phyloP scores from a whole-genome alignment of 2,797 vertebrate species.

The Sebastes matsubarae region DNA sequence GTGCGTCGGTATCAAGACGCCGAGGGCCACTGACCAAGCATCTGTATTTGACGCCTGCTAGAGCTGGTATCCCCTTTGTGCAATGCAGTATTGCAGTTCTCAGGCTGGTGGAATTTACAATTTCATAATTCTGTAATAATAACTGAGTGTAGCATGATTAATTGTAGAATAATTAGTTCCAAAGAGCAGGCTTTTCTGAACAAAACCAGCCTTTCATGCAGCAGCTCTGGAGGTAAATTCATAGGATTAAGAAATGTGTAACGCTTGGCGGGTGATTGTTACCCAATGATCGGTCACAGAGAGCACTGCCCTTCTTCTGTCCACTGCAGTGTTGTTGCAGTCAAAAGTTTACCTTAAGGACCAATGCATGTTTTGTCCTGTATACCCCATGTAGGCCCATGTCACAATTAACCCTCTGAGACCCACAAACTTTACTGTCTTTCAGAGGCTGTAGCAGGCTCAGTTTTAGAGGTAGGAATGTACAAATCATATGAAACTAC shows the following conservation, averaged over 20 bases:
- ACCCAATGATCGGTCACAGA: conserved; percentile 12
- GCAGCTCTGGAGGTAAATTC: conserved; percentile 35
- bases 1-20: not conserved
- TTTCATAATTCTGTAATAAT: not conserved
- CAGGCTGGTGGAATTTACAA: not conserved
- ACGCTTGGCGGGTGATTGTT: conserved; percentile 30
- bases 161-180: not conserved
- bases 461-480: too few species aligned
- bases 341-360: not conserved
- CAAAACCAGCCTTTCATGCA: conserved; percentile 58
- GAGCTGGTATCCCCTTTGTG: not conserved
- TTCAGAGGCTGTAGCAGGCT: too few species aligned
- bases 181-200: conserved; percentile 33
- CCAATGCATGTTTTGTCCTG: not conserved
- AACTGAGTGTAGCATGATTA: not conserved
- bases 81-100: not conserved
- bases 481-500: too few species aligned
- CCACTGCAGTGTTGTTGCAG: not conserved
- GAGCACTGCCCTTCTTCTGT: conserved; percentile 18
- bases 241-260: conserved; percentile 42
- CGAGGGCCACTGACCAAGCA: too few species aligned
- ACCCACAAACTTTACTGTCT: too few species aligned
- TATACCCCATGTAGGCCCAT: not conserved
- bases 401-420: not conserved
- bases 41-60: not conserved